Evolutionary conservation across 2,113 vertebrate genomes (phyloP).

Genomic region (Oceanodroma tethys): DNA sequence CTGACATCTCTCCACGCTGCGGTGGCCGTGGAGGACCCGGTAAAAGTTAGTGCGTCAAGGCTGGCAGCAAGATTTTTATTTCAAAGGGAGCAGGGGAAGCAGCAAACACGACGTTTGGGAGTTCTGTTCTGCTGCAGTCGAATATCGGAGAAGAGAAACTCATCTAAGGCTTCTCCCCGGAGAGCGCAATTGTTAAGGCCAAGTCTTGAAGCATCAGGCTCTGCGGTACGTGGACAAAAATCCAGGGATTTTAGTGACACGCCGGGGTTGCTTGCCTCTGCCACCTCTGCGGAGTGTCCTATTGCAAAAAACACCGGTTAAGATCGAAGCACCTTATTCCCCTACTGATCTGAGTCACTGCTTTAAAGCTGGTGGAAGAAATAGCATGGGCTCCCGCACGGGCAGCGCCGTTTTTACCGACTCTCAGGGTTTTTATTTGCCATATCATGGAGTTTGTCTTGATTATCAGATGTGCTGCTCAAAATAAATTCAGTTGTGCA

Average conservation of each 20-base stretch:
- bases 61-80: neutral
- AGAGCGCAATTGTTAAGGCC: neutral
- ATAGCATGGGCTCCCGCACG: rapidly evolving
- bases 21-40: neutral
- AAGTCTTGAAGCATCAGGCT: neutral
- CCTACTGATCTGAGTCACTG: neutral
- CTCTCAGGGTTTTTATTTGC: neutral
- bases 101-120: neutral
- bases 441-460: neutral
- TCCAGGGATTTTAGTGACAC: neutral
- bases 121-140: neutral
- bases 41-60: neutral
- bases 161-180: neutral
- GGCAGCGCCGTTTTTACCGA: rapidly evolving
- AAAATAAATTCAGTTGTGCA: neutral
- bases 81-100: neutral
- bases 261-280: rapidly evolving
- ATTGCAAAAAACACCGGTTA: rapidly evolving
- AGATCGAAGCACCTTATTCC: neutral
- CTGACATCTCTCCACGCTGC: neutral
- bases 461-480: neutral
- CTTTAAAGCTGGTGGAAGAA: neutral
- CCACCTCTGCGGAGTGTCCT: neutral
- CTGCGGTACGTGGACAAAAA: neutral
- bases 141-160: neutral